Base-by-base conservation (phyloP, 2,888 invertebrate species). In the Gandaritis pyraliata region DNA sequence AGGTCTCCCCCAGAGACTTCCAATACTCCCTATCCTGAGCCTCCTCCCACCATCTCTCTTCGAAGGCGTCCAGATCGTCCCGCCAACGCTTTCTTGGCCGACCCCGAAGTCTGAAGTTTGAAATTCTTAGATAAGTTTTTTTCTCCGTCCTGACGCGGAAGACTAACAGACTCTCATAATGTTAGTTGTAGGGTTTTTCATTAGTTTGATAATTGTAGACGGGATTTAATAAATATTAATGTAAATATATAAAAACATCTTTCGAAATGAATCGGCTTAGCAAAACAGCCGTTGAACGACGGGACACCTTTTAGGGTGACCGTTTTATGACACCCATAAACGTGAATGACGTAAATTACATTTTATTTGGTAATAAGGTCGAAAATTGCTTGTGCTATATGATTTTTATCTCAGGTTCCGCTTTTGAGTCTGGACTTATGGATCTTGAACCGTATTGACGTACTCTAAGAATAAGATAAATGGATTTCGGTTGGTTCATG, bases 241-340 rank as follows among this genome's bases (percentile, higher is more conserved):
- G 29, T 15, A 13, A 43, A 16, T 16, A 16, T 43, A 43, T 43
- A 16, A 43, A n/a, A 16, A 43, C 8, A 43, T 16, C 10, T 15
- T 43, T 43, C 11, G 11, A 41, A 3, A 16, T 43, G 8, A 43
- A 43, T 43, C 16, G 16, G 7, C 11, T 15, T 15, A 16, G 16
- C 43, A 7, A 16, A 43, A 43, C 43, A 16, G 16, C 43, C 16
- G 43, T 43, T 38, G 18, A 38, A 38, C 43, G 16, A 43, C 43
- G 43, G 43, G 43, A 16, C 43, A 16, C 16, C 43, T 43, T 43
- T 43, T 43, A 43, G 43, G 43, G 43, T 43, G 16, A 43, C 43
- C 16, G 43, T 39, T 39, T 43, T 43, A 43, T 43, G 43, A 11
- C 11, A n/a, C 16, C 43, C 16, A 43, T 43, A 43, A 43, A 43